These are phyloP conservation scores for Trichogramma pretiosum DNA, from an alignment of 1,140 invertebrate genomes.

Conservation along the genomic window DNA sequence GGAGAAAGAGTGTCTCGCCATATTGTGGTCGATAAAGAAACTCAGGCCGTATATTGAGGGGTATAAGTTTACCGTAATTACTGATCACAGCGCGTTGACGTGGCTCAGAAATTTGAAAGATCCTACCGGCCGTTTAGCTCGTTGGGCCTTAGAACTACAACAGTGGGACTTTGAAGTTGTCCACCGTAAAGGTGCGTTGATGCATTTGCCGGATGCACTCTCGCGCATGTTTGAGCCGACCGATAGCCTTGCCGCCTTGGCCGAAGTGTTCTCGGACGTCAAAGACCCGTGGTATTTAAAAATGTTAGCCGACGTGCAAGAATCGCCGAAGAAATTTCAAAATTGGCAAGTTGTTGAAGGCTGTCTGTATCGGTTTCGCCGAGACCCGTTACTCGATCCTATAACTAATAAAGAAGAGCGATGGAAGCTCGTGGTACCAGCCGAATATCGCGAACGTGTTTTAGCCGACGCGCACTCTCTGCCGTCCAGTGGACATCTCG, in stretches of 20 bases:
- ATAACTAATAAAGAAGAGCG: background rate
- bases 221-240: conserved; percentile 17
- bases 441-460: background rate
- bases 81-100: too few relatives aligned
- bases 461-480: background rate
- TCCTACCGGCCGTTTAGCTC: background rate
- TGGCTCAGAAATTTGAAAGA: conserved; percentile 15
- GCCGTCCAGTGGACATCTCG: background rate
- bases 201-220: conserved; percentile 33
- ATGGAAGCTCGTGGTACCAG: background rate
- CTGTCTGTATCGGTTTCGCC: background rate
- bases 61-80: background rate
- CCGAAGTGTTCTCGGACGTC: background rate
- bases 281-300: background rate
- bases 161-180: conserved; percentile 35
- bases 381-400: background rate
- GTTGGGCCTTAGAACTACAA: conserved; percentile 17
- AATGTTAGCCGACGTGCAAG: background rate
- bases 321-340: background rate
- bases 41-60: background rate
- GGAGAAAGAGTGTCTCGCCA: too few relatives aligned
- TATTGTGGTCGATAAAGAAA: background rate
- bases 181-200: conserved; percentile 34
- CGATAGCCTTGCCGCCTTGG: background rate
- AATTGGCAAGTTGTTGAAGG: background rate